These are phyloP conservation scores for Dromas ardeola DNA, from an alignment of 2,113 vertebrate genomes.

Conservation along the genomic window DNA sequence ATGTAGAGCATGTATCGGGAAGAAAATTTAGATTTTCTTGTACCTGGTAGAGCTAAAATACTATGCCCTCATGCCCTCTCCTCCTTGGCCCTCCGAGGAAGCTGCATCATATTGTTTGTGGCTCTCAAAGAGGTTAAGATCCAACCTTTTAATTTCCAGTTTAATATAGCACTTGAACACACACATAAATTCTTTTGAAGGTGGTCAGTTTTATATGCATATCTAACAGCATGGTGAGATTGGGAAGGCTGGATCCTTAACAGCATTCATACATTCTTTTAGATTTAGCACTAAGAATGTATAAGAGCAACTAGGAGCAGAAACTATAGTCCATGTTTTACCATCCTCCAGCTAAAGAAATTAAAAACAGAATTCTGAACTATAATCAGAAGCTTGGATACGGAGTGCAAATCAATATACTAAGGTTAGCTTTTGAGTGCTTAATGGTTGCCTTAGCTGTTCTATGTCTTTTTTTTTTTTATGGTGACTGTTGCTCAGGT, in stretches of 20 bases:
- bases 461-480: not conserved
- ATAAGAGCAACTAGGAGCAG: not conserved
- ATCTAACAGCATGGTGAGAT: not conserved
- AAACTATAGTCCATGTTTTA: not conserved
- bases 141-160: not conserved
- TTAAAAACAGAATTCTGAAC: not conserved
- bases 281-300: not conserved
- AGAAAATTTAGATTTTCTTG: not conserved
- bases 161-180: not conserved
- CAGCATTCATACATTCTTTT: not conserved
- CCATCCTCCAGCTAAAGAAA: not conserved
- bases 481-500: not conserved
- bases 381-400: not conserved
- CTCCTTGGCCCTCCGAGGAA: not conserved
- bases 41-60: not conserved
- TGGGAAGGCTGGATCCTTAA: not conserved
- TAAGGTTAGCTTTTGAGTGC: not conserved
- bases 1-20: not conserved
- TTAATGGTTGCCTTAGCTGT: not conserved
- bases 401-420: not conserved
- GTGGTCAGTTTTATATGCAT: not conserved
- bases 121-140: not conserved
- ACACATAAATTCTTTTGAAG: not conserved
- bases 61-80: not conserved
- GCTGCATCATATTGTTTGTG: not conserved